These are phyloP conservation scores for Acanthurus lineatus DNA, from an alignment of 2,797 vertebrate species.

Conservation along the genomic window DNA sequence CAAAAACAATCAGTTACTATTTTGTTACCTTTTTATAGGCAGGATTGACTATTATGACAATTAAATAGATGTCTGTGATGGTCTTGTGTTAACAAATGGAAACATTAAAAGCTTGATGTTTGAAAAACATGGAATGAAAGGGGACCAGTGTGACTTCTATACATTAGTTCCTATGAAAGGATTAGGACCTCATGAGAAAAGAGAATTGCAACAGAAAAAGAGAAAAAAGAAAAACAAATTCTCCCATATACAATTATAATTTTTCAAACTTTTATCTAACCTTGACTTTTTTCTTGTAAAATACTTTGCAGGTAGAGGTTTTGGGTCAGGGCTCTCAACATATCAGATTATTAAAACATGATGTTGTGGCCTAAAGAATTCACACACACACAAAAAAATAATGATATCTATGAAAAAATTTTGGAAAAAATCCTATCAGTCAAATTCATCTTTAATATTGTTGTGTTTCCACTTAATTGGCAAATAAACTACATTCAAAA, in stretches of 20 bases:
- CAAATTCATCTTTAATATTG: too few species aligned
- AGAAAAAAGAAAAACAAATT: not conserved
- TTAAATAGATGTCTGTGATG: not conserved
- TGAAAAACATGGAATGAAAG: not conserved
- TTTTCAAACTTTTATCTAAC: not conserved
- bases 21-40: not conserved
- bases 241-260: not conserved
- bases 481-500: too few species aligned
- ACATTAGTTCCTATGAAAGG: too few species aligned
- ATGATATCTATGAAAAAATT: too few species aligned
- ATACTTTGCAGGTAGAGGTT: too few species aligned
- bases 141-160: not conserved
- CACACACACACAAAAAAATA: too few species aligned
- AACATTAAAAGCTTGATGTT: not conserved
- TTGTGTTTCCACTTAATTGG: too few species aligned
- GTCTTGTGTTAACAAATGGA: not conserved
- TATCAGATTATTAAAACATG: too few species aligned
- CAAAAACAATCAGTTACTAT: not conserved
- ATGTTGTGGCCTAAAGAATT: too few species aligned
- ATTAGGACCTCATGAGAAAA: too few species aligned
- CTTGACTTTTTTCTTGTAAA: not conserved
- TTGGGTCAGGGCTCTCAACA: too few species aligned
- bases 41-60: not conserved
- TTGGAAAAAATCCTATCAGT: too few species aligned
- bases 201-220: not conserved